Percentiles rank a stretch among this genome's conserved stretches.
Conservation (phyloP, 2,888 invertebrate species). For the Griposia aprilina region DNA sequence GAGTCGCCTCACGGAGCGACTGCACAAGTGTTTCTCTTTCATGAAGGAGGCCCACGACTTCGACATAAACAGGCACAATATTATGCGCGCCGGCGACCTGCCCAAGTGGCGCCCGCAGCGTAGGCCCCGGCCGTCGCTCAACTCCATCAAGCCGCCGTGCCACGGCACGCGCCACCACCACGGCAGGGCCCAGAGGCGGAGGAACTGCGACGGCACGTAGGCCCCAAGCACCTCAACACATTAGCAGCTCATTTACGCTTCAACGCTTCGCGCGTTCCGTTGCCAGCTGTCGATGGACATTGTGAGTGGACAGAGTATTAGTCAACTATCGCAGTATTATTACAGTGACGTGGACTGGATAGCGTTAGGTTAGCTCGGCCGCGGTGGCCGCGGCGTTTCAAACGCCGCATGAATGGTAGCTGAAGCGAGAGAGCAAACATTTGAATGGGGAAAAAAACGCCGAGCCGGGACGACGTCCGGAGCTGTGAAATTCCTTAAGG, state of each 20-base stretch:
- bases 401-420: slow-evolving; percentile 89
- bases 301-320: slow-evolving; percentile 90
- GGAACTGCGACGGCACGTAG: slow-evolving; percentile 89
- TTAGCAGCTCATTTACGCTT: slow-evolving; percentile 88
- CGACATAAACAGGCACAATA: slow-evolving; percentile 92
- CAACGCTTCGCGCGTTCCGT: slow-evolving; percentile 89
- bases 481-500: slow-evolving; percentile 90
- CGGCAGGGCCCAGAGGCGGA: slow-evolving; percentile 86
- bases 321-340: slow-evolving; percentile 91
- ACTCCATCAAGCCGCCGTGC: slow-evolving; percentile 84
- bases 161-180: slow-evolving; percentile 87
- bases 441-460: slow-evolving; percentile 85
- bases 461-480: slow-evolving; percentile 82
- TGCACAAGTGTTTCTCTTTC: slow-evolving; percentile 91
- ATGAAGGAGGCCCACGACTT: slow-evolving; percentile 91
- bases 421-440: slow-evolving; percentile 89
- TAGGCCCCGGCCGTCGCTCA: slow-evolving; percentile 82
- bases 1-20: slow-evolving; percentile 82
- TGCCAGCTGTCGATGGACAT: slow-evolving; percentile 89
- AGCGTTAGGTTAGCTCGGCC: slow-evolving; percentile 86
- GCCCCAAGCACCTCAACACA: slow-evolving; percentile 70
- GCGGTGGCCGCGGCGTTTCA: slow-evolving; percentile 87
- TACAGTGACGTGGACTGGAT: slow-evolving; percentile 90
- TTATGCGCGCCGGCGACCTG: slow-evolving; percentile 87
- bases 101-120: slow-evolving; percentile 87